phyloP scores from a whole-genome alignment of 2,888 invertebrate species.

The Tetragonula carbonaria region DNA sequence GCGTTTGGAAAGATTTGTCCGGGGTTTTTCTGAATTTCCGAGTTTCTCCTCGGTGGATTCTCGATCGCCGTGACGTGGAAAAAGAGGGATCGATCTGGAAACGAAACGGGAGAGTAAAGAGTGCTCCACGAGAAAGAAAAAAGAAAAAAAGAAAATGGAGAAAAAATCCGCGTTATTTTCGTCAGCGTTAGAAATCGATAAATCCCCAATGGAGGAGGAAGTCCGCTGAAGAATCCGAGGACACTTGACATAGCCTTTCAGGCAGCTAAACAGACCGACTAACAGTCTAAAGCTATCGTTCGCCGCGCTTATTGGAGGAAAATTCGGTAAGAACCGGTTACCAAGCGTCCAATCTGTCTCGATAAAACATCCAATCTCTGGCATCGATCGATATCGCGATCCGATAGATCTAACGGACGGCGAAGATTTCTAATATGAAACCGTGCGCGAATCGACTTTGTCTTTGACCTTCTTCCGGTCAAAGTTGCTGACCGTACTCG shows the following conservation, averaged over 20 bases:
- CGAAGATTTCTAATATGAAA: neutral
- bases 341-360: slow-evolving; percentile 26
- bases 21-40: slow-evolving; percentile 6
- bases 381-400: slow-evolving; percentile 6
- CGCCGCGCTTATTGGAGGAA: neutral
- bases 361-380: slow-evolving; percentile 32
- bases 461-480: neutral
- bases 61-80: neutral
- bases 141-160: too few species aligned
- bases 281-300: neutral
- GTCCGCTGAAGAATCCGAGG: neutral
- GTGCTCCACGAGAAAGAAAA: too few species aligned
- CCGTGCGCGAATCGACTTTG: neutral
- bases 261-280: neutral
- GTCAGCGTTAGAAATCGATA: slow-evolving; percentile 1
- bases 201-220: neutral
- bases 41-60: neutral
- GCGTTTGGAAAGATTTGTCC: slow-evolving; percentile 17
- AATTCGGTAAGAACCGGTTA: slow-evolving; percentile 11
- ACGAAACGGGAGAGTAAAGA: too few species aligned
- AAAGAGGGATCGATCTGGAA: neutral
- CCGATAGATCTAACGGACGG: slow-evolving; percentile 22
- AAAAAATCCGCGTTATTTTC: neutral
- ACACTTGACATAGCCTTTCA: neutral
- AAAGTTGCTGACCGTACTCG: neutral